Percentiles rank a stretch among this genome's conserved stretches.
These are phyloP conservation scores for Steinernema carpocapsae DNA, from an alignment of 2,888 invertebrate species.

Conservation along the genomic window DNA sequence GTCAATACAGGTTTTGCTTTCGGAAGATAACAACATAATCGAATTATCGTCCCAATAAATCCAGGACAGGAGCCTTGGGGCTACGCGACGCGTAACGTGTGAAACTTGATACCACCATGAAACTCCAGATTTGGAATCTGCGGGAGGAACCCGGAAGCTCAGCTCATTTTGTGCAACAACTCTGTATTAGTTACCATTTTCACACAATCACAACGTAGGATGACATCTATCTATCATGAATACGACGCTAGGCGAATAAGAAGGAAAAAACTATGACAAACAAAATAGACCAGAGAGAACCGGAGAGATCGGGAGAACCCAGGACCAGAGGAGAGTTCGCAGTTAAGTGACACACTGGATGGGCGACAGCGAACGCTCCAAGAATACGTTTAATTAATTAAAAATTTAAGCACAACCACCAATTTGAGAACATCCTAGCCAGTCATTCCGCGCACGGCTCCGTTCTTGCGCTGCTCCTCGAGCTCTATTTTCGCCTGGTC, in stretches of 20 bases:
- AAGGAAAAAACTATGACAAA: no score
- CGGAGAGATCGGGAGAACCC: constrained; percentile 27
- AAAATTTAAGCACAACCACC: neutral
- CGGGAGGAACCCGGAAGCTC: neutral
- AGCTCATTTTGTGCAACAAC: neutral
- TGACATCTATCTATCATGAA: no score
- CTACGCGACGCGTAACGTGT: neutral
- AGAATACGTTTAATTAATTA: neutral
- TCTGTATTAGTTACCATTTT: constrained; percentile 6
- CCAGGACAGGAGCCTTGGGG: neutral
- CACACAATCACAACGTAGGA: neutral
- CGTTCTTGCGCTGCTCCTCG: constrained; percentile 73
- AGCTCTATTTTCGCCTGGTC: constrained; percentile 92
- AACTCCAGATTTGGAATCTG: no score
- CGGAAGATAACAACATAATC: constrained; percentile 8
- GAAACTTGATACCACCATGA: no score
- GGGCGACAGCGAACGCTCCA: constrained; percentile 26
- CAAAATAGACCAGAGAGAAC: constrained; percentile 2
- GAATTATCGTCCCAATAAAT: neutral
- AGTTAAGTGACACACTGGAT: constrained; percentile 23
- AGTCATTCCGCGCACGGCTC: constrained; percentile 56
- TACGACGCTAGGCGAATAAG: no score
- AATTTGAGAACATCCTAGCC: constrained; percentile 40
- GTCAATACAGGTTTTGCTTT: constrained; percentile 11
- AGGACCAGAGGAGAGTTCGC: neutral